Percentiles rank a stretch among this genome's conserved stretches.
Conservation (phyloP, 2,113 vertebrate species). For the Typhlomys cinereus region DNA sequence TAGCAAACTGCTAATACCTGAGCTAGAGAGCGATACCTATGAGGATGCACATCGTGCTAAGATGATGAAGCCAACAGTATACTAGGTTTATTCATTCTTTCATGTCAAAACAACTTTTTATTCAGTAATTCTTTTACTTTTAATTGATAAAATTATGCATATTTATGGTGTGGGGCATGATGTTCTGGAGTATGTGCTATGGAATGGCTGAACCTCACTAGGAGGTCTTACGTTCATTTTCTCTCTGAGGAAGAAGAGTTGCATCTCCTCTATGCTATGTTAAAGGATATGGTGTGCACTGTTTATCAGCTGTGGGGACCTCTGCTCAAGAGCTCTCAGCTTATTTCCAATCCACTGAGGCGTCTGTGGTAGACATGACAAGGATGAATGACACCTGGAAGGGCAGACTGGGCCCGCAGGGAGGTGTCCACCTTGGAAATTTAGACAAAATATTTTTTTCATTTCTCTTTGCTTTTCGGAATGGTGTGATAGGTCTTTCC, state of each 20-base stretch:
- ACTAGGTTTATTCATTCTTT: not conserved
- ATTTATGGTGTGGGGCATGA: not conserved
- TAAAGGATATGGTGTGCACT: not conserved
- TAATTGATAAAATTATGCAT: not conserved
- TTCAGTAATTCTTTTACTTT: not conserved
- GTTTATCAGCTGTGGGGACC: too few relatives aligned
- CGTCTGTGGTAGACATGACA: not conserved
- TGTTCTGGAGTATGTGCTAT: not conserved
- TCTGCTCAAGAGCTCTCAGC: too few relatives aligned
- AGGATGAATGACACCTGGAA: not conserved
- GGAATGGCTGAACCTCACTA: not conserved
- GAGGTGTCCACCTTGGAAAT: not conserved
- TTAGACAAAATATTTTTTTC: not conserved
- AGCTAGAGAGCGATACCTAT: not conserved
- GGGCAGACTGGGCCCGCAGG: not conserved
- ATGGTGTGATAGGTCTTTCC: not conserved
- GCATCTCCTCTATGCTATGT: not conserved
- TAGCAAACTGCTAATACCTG: not conserved
- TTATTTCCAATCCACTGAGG: not conserved
- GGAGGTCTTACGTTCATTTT: not conserved
- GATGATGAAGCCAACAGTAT: not conserved
- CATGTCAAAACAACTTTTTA: not conserved
- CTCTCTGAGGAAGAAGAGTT: not conserved
- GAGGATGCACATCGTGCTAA: not conserved
- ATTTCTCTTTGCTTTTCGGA: constrained; percentile 6